Evolutionary conservation across 2,888 invertebrate species (phyloP).

Genomic region (Eucriotettix oculatus): DNA sequence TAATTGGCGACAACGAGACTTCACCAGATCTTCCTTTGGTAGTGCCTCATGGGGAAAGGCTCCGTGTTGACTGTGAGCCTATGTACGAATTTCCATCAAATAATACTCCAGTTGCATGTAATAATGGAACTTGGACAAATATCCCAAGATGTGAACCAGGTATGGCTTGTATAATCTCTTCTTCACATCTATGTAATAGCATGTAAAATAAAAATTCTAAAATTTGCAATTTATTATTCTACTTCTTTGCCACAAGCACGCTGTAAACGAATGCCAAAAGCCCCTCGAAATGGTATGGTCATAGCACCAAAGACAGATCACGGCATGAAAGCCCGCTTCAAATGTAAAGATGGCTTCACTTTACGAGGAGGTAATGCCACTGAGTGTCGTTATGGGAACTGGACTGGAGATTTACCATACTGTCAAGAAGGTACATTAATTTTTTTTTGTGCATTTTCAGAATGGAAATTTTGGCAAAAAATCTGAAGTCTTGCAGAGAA

Average conservation of each 20-base stretch:
- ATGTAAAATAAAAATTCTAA: no score
- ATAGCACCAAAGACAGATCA: slow-evolving; percentile 96
- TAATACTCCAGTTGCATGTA: slow-evolving; percentile 63
- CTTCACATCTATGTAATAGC: not conserved
- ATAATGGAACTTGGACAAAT: slow-evolving; percentile 91
- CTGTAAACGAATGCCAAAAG: slow-evolving; percentile 65
- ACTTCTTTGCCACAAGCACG: slow-evolving; percentile 28
- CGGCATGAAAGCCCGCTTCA: slow-evolving; percentile 84
- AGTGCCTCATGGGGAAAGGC: slow-evolving; percentile 51
- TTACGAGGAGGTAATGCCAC: slow-evolving; percentile 58
- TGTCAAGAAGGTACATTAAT: slow-evolving; percentile 53
- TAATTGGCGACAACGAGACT: slow-evolving; percentile 34
- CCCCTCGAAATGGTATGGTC: slow-evolving; percentile 86
- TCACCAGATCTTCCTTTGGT: slow-evolving; percentile 31
- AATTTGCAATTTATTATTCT: no score
- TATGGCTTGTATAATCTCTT: slow-evolving; percentile 20
- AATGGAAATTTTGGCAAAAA: no score
- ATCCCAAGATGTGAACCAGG: slow-evolving; percentile 75
- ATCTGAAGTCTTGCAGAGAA: no score
- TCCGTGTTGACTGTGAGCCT: slow-evolving; percentile 63
- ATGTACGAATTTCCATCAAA: slow-evolving; percentile 65
- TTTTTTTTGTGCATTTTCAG: no score
- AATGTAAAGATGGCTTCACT: slow-evolving; percentile 84
- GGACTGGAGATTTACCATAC: slow-evolving; percentile 76
- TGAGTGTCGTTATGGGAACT: slow-evolving; percentile 85